Evolutionary conservation across 2,888 invertebrate species (phyloP).

Genomic region (Cerceris ruficornis): DNA sequence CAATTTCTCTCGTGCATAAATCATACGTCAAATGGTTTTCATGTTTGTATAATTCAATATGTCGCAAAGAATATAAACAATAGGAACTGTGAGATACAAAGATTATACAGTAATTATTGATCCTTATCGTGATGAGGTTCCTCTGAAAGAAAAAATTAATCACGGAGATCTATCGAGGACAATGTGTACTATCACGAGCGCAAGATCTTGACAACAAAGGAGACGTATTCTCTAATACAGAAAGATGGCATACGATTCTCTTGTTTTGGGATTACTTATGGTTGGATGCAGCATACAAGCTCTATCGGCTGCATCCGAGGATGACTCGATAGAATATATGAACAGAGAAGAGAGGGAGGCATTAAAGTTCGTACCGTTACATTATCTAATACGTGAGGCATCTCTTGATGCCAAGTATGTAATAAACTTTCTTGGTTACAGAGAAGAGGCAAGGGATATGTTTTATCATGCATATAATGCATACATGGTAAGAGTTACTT

Average conservation of each 20-base stretch:
- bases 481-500: conserved; percentile 88
- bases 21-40: neutral
- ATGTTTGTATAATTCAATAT: neutral
- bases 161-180: conserved; percentile 45
- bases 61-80: neutral
- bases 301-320: conserved; percentile 65
- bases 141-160: conserved; percentile 34
- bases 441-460: conserved; percentile 96
- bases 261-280: conserved; percentile 71
- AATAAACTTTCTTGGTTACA: conserved; percentile 79
- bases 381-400: conserved; percentile 1
- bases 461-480: conserved; percentile 98
- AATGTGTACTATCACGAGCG: conserved; percentile 64
- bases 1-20: conserved; percentile 1
- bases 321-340: conserved; percentile 83
- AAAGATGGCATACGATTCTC: conserved; percentile 71
- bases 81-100: neutral
- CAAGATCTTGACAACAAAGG: conserved; percentile 76
- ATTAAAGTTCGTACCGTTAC: conserved; percentile 84
- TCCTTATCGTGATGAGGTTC: conserved; percentile 19
- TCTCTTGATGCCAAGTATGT: neutral
- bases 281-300: conserved; percentile 69
- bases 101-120: neutral
- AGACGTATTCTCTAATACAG: conserved; percentile 47
- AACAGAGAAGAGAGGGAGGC: conserved; percentile 85